These are phyloP conservation scores for Clanis bilineata DNA, from an alignment of 2,888 invertebrate species.

Conservation along the genomic window DNA sequence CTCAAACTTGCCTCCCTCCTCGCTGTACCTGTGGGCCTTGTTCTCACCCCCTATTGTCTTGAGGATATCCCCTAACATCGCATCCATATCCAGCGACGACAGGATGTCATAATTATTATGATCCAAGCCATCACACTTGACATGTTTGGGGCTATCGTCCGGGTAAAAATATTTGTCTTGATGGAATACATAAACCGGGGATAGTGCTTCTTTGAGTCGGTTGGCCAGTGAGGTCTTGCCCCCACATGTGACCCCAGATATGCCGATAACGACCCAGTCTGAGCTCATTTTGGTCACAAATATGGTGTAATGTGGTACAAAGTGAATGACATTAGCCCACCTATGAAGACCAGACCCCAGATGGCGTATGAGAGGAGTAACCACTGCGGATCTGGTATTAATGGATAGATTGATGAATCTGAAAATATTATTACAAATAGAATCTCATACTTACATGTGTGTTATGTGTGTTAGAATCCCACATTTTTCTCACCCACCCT, in stretches of 20 bases:
- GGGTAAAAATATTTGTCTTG: slow-evolving; percentile 91
- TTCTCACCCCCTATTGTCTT: slow-evolving; percentile 51
- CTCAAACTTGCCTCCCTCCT: slow-evolving; percentile 26
- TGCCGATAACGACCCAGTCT: slow-evolving; percentile 80
- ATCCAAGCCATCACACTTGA: slow-evolving; percentile 83
- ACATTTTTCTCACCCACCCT: no score
- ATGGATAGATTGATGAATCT: slow-evolving; percentile 76
- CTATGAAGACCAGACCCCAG: slow-evolving; percentile 84
- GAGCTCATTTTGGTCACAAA: slow-evolving; percentile 27
- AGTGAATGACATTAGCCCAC: slow-evolving; percentile 85
- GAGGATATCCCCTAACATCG: slow-evolving; percentile 84
- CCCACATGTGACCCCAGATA: slow-evolving; percentile 90
- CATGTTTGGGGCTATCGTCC: slow-evolving; percentile 85
- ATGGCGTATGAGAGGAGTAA: slow-evolving; percentile 83
- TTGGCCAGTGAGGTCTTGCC: slow-evolving; percentile 90
- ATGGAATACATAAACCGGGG: slow-evolving; percentile 80
- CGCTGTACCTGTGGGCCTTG: slow-evolving; percentile 28
- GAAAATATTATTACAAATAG: slow-evolving; percentile 34
- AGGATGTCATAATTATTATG: slow-evolving; percentile 90
- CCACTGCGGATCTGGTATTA: slow-evolving; percentile 81
- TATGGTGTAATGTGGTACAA: slow-evolving; percentile 75
- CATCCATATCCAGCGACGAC: slow-evolving; percentile 87
- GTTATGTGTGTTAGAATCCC: not conserved
- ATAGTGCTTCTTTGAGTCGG: slow-evolving; percentile 68
- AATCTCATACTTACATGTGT: not conserved